Percentiles rank a stretch among this genome's conserved stretches.
Conservation (phyloP, 2,113 vertebrate genomes). For the Platichthys stellatus region DNA sequence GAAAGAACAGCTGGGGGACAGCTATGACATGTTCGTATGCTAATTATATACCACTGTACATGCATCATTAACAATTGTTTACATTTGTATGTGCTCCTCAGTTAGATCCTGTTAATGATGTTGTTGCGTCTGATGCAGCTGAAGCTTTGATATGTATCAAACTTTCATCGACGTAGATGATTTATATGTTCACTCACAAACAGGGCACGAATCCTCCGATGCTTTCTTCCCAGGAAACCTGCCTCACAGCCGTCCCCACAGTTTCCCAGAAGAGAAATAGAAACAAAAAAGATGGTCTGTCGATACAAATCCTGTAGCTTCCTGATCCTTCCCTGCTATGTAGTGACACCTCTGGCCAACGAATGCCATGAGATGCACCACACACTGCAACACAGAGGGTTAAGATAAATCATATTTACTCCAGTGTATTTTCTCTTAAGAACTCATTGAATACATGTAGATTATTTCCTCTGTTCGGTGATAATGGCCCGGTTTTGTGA, state of each 20-base stretch:
- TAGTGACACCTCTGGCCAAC: constrained; percentile 44
- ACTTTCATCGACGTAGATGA: constrained; percentile 1
- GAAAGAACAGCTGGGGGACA: neutral
- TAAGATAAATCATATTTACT: constrained; percentile 50
- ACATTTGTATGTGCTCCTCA: neutral
- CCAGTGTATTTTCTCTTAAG: constrained; percentile 20
- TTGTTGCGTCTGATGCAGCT: neutral
- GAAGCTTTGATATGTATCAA: neutral
- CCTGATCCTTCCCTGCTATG: constrained; percentile 22
- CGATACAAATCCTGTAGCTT: constrained; percentile 27
- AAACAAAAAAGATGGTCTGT: neutral
- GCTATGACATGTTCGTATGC: neutral
- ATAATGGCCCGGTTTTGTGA: constrained; percentile 32
- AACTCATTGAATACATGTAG: constrained; percentile 46
- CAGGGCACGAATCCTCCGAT: neutral
- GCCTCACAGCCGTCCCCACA: constrained; percentile 18
- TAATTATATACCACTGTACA: neutral
- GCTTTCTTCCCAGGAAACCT: neutral
- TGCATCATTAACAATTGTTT: neutral
- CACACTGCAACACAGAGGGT: constrained; percentile 21
- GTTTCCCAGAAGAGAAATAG: neutral
- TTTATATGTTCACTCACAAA: neutral
- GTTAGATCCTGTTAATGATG: neutral
- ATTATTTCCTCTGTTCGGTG: constrained; percentile 29
- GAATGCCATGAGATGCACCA: constrained; percentile 13